Evolutionary conservation across 2,797 vertebrate genomes (phyloP), one percentile per base, ranked within the genome.

Genomic region (Allobates femoralis): DNA sequence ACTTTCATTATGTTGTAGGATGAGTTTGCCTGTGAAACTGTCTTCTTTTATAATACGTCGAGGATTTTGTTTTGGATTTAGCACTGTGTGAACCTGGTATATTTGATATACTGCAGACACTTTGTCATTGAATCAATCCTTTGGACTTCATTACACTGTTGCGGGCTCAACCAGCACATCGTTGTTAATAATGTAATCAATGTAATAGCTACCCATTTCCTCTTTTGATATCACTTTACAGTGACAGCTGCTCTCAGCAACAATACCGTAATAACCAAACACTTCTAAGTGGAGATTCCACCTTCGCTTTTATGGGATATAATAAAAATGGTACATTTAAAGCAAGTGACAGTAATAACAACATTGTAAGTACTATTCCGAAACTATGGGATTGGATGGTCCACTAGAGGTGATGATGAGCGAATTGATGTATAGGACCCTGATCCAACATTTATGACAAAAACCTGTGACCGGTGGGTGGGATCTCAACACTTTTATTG

Each of bases 151-250:
- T 26, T 77, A 78, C 73, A 66, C 37, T 64, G 58, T 84, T 76
- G 46, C 56, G 12, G 41, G 28, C 60, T 78, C 60, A 77, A 30
- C 56, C 28, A 32, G 37, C 28, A 62, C 56, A 77, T 60, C 30
- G 41, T 51, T 78, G 60, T 69, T 78, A 85, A 71, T 82, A 82
- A 85, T 67, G 46, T 67, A 78, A 85, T 85, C 75, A 78, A 78
- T 78, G 74, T 78, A 85, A 78, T 85, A 67, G 46, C 74, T 78
- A 26, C 30, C 75, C 60, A 69, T 78, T 85, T 85, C 83, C 74
- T 78, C 58, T 19, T 66, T 30, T 34, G 73, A 66, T 84, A 66
- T 66, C 50, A 51, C 73, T 67, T 85, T 67, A 28, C 60, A 51
- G 5, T 78, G 74, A 75, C 74, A 85, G 32, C 58, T 56, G 46